These are phyloP conservation scores for Timema cristinae DNA, from an alignment of 2,888 invertebrate species.

Conservation along the genomic window DNA sequence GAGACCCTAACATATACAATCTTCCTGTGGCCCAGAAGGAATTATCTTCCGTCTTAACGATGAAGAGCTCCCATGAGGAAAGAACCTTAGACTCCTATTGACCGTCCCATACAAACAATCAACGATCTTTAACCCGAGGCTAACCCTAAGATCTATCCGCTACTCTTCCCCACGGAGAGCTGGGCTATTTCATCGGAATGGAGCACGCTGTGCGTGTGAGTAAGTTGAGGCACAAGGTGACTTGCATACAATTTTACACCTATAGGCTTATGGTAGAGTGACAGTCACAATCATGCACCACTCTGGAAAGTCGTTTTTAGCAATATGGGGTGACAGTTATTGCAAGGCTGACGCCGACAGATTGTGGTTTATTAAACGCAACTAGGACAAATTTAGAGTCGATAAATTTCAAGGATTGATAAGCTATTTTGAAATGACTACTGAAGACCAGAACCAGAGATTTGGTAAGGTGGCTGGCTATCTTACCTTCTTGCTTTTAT, in stretches of 20 bases:
- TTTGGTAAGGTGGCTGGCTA: background rate
- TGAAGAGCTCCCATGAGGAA: background rate
- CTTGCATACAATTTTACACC: no score
- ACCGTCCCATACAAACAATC: no score
- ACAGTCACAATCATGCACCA: background rate
- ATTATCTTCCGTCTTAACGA: background rate
- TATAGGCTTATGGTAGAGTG: no score
- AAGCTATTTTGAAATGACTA: no score
- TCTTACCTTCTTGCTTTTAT: background rate
- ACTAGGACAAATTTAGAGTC: background rate
- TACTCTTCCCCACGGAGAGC: no score
- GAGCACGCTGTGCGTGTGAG: no score
- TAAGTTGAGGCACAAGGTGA: no score
- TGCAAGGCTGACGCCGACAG: background rate
- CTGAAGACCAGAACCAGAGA: background rate
- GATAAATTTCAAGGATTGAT: background rate
- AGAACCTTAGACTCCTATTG: background rate
- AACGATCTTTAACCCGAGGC: no score
- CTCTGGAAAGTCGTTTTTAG: background rate
- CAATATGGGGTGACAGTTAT: constrained; percentile 2
- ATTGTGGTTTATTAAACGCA: background rate
- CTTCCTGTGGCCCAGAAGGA: background rate
- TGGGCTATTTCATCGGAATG: no score
- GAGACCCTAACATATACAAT: background rate
- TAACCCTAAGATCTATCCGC: no score